Evolutionary conservation across 1,140 invertebrate genomes (phyloP).

Genomic region (Formica selysi): DNA sequence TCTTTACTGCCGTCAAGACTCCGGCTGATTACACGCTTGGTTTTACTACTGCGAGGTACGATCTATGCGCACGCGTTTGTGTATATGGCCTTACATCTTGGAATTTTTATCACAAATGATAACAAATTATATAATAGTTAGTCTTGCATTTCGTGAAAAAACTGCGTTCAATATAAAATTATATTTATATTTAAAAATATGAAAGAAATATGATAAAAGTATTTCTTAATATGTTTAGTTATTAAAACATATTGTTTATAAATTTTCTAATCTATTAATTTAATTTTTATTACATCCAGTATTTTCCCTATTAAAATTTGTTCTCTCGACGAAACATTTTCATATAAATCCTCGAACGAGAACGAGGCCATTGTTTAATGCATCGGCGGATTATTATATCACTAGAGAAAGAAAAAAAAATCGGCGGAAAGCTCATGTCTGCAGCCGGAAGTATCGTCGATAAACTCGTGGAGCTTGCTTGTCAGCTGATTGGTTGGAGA

Average conservation of each 20-base stretch:
- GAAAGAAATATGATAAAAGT: background rate
- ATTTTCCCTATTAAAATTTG: background rate
- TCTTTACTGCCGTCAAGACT: background rate
- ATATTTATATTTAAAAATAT: background rate
- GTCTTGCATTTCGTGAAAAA: background rate
- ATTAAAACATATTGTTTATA: background rate
- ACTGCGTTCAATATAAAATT: too few species aligned
- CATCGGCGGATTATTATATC: conserved; percentile 7
- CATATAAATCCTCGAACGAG: conserved; percentile 14
- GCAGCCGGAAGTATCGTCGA: conserved; percentile 29
- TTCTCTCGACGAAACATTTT: background rate
- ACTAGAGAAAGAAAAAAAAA: background rate
- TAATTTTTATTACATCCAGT: background rate
- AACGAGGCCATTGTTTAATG: background rate
- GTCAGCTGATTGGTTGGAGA: conserved; percentile 66
- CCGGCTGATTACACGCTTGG: background rate
- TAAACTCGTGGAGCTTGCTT: conserved; percentile 26
- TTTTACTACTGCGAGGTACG: conserved; percentile 13
- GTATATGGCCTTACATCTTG: background rate
- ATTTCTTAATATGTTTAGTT: background rate
- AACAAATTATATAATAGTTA: background rate
- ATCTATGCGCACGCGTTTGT: background rate
- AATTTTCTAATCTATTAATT: conserved; percentile 15
- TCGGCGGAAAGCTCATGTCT: background rate
- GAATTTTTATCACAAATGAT: background rate